Evolutionary conservation across 2,113 vertebrate genomes (phyloP).

Genomic region (Piprites chloris): DNA sequence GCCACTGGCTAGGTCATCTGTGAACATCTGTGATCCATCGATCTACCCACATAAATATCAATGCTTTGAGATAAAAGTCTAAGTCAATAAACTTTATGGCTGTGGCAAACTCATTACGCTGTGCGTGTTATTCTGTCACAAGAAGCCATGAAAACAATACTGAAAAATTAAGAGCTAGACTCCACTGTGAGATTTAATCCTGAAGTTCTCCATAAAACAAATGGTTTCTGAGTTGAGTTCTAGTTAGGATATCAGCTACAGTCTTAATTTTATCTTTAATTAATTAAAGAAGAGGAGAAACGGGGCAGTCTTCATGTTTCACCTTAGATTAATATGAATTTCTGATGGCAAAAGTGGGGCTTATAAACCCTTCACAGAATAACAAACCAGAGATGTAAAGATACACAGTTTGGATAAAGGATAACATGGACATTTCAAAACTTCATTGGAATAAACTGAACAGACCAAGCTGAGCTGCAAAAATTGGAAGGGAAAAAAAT

Average conservation of each 20-base stretch:
- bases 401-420: not conserved
- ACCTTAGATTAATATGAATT: not conserved
- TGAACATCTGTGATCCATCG: constrained; percentile 13
- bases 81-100: constrained; percentile 24
- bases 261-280: not conserved
- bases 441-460: not conserved
- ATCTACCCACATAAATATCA: constrained; percentile 1
- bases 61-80: constrained; percentile 11
- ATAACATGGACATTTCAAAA: not conserved
- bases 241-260: not conserved
- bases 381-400: not conserved
- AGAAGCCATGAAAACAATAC: not conserved
- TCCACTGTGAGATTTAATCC: not conserved
- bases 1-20: constrained; percentile 10
- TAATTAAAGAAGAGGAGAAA: not conserved
- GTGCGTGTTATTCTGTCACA: not conserved
- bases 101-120: not conserved
- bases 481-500: not conserved
- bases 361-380: not conserved
- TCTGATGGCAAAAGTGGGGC: fast-evolving
- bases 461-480: not conserved
- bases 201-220: not conserved
- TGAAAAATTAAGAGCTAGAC: not conserved
- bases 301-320: not conserved
- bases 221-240: not conserved